phyloP scores from a whole-genome alignment of 2,113 vertebrate species.

The Amazona guildingii region DNA sequence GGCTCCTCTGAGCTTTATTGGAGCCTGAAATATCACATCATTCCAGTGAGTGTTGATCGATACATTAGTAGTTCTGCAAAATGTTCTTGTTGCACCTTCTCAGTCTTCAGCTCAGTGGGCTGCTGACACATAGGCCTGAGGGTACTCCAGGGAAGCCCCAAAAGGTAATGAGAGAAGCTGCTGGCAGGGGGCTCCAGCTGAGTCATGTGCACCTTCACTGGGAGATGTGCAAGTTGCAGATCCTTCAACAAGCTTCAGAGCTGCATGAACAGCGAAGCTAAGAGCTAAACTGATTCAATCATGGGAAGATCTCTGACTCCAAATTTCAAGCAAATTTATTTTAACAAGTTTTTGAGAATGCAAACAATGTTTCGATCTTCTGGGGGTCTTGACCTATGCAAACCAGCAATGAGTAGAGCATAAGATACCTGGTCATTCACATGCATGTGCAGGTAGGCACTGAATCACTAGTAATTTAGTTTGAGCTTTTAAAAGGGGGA shows the following conservation, averaged over 20 bases:
- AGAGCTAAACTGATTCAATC: not conserved
- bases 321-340: not conserved
- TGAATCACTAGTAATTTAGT: not conserved
- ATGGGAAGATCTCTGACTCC: not conserved
- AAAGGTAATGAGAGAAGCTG: slow-evolving; percentile 8
- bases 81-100: slow-evolving; percentile 5
- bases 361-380: not conserved
- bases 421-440: not conserved
- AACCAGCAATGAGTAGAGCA: not conserved
- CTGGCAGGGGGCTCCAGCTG: not conserved
- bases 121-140: not conserved
- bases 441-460: not conserved
- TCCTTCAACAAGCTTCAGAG: not conserved
- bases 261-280: not conserved
- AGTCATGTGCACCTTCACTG: not conserved
- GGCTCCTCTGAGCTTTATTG: not conserved
- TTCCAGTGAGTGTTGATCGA: not conserved
- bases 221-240: not conserved
- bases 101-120: not conserved
- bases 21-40: not conserved
- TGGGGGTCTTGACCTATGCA: not conserved
- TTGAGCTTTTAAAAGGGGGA: not conserved
- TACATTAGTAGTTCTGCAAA: not conserved
- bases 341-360: not conserved
- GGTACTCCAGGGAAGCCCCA: not conserved